Evolutionary conservation across 2,888 invertebrate species (phyloP).

Genomic region (Hemicrepidius hirtus): DNA sequence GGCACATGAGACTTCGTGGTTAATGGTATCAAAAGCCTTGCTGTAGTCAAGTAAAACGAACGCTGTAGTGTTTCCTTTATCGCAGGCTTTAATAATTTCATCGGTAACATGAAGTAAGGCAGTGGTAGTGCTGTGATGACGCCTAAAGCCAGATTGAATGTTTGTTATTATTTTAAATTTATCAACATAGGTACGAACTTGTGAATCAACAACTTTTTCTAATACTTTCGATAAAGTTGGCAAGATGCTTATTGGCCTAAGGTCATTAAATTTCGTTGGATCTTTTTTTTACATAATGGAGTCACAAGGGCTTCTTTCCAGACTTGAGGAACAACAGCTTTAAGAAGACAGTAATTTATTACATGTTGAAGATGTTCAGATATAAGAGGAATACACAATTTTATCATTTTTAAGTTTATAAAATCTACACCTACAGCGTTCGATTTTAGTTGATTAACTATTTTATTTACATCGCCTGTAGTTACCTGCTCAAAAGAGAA

Average conservation of each 20-base stretch:
- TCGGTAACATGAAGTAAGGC: background rate
- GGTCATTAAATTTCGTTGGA: background rate
- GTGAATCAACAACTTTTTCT: background rate
- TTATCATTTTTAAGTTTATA: background rate
- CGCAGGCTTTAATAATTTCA: background rate
- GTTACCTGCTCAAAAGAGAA: too few relatives aligned
- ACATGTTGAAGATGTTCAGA: background rate
- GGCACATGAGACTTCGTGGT: background rate
- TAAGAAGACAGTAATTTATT: background rate
- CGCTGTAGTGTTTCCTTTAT: background rate
- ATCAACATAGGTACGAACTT: background rate
- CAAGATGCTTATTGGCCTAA: background rate
- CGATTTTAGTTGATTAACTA: background rate
- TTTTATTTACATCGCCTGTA: too few relatives aligned
- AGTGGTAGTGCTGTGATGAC: background rate
- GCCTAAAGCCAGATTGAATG: background rate
- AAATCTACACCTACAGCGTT: background rate
- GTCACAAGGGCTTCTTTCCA: background rate
- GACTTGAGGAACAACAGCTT: background rate
- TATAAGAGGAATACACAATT: background rate
- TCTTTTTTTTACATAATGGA: background rate
- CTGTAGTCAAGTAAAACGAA: too few relatives aligned
- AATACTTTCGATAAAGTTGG: too few relatives aligned
- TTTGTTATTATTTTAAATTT: background rate
- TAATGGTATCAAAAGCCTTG: too few relatives aligned